Evolutionary conservation across 2,113 vertebrate genomes (phyloP).

Genomic region (Chaetura pelagica): DNA sequence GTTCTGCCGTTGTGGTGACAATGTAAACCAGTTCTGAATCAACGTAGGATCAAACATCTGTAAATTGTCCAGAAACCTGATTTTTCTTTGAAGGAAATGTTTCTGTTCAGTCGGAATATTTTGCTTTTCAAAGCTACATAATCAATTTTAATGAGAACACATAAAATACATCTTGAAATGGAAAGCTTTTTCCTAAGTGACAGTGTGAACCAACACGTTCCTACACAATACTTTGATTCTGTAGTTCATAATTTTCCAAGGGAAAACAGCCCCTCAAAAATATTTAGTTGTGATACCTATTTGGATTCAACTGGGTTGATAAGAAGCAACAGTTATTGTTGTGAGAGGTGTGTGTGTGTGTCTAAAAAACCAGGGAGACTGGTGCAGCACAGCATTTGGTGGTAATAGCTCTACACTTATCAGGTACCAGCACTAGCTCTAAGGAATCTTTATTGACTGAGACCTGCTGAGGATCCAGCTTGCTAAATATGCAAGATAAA

Average conservation of each 20-base stretch:
- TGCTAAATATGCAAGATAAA: background rate
- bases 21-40: background rate
- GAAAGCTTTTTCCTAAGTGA: background rate
- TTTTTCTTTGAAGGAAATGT: background rate
- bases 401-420: background rate
- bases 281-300: background rate
- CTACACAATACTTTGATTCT: rapidly evolving
- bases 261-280: background rate
- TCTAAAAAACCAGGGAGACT: background rate
- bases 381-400: background rate
- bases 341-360: background rate
- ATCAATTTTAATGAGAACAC: background rate
- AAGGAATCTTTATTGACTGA: background rate
- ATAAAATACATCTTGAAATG: background rate
- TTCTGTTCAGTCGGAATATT: background rate
- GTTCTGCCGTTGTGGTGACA: background rate
- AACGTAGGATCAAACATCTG: background rate
- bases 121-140: background rate
- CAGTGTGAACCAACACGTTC: background rate
- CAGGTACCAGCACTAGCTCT: background rate
- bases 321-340: background rate
- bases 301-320: background rate
- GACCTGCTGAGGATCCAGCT: background rate
- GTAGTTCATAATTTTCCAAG: background rate
- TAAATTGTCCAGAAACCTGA: background rate